A percentile compares a stretch with the other conserved stretches of the same genome.
phyloP scores from a whole-genome alignment of 1,140 invertebrate species.

The Diorhabda carinulata region DNA sequence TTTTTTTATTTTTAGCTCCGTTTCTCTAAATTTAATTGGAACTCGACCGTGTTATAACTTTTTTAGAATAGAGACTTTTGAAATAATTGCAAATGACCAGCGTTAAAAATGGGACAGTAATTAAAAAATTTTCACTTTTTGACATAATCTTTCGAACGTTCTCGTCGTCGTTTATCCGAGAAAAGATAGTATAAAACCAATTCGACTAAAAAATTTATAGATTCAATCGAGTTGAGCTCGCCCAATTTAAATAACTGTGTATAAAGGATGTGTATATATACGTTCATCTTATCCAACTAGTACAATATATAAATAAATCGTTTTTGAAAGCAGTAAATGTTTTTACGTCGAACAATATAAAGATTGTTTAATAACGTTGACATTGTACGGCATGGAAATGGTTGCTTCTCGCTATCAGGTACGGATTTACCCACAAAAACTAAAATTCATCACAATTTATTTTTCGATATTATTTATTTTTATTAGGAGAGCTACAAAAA shows the following conservation, averaged over 20 bases:
- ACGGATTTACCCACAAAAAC: background rate
- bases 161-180: no score
- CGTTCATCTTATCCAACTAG: background rate
- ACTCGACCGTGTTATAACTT: no score
- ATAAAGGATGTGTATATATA: background rate
- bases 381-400: conserved; percentile 8
- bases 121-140: no score
- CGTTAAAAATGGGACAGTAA: no score
- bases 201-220: background rate
- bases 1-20: no score
- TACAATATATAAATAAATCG: conserved; percentile 18
- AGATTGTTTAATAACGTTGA: conserved; percentile 23
- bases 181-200: no score
- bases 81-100: no score
- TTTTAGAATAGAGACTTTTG: no score
- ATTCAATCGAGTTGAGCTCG: background rate
- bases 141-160: no score
- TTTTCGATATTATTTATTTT: no score
- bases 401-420: background rate
- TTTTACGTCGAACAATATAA: conserved; percentile 21
- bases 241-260: conserved; percentile 1
- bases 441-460: background rate
- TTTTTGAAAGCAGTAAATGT: conserved; percentile 17
- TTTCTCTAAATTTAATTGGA: no score
- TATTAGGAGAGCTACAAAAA: no score